Base-by-base conservation (phyloP, 1,140 invertebrate genomes). In the Cotesia glomerata region DNA sequence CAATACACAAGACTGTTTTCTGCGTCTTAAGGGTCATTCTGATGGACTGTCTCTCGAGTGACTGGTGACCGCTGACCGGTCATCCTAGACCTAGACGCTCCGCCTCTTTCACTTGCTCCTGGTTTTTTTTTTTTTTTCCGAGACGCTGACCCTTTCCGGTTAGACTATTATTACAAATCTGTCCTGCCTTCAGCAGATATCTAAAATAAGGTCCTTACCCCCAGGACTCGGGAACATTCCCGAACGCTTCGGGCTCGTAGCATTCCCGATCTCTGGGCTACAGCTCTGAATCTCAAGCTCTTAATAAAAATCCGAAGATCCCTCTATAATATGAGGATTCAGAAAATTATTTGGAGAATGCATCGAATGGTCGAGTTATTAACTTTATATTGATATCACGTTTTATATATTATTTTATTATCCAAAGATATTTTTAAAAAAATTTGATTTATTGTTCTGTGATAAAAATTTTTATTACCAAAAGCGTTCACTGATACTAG, bases 21-120 rank as follows among this genome's bases (percentile, higher is more conserved):
- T 2, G 26, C 56, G 35, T 61, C 64, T 54, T 58, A 35, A n/a
- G 18, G 13, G 64, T 26, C 26, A 26, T 26, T 26, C 26, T 72
- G 64, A 72, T 72, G 66, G 62, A 72, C 26, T 71, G 69, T 72
- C 70, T 66, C 63, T 39, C 32, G 39, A 51, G 70, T 69, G 54
- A 56, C 56, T 54, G 67, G 67, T 72, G 34, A 72, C 18, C 18
- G 18, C 18, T 26, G 18, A 26, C 26, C 26, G 26, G 26, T 26
- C 2, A 26, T 26, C 26, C 26, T 26, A 26, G 26, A 58, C 70
- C 49, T n/a, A 16, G 45, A 64, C 49, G 58, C 45, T 16, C 69
- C 62, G 14, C 26, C 61, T 52, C 18, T 49, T 9, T 36, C 49
- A 26, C 26, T n/a, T 35, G 5, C 32, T 26, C 11, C 13, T 52